Evolutionary conservation across 2,888 invertebrate genomes (phyloP).

Genomic region (Napeogenes sylphis): DNA sequence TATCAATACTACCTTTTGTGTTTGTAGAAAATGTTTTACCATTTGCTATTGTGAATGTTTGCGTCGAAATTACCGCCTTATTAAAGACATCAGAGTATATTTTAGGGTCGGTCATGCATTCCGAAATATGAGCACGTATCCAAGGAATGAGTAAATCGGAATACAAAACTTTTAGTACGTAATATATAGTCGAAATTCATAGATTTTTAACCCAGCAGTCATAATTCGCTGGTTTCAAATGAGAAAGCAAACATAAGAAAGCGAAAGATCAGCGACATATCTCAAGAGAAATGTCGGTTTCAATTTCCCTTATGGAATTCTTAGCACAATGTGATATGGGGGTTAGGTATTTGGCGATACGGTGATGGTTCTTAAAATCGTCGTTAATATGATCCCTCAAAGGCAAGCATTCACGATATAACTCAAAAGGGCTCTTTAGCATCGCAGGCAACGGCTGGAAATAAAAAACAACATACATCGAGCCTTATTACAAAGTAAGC

Average conservation of each 20-base stretch:
- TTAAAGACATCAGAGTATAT: constrained; percentile 59
- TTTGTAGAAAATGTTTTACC: constrained; percentile 71
- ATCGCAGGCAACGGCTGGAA: constrained; percentile 79
- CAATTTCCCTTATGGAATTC: constrained; percentile 52
- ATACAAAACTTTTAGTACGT: constrained; percentile 32
- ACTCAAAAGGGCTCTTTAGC: constrained; percentile 78
- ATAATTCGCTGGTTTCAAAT: constrained; percentile 66
- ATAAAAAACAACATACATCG: constrained; percentile 78
- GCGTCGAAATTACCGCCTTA: constrained; percentile 52
- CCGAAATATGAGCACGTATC: constrained; percentile 61
- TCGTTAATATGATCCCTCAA: constrained; percentile 78
- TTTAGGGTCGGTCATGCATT: constrained; percentile 66
- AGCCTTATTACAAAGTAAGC: constrained; percentile 74
- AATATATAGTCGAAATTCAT: constrained; percentile 38
- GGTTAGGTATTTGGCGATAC: constrained; percentile 72
- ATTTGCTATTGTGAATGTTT: constrained; percentile 68
- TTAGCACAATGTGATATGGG: constrained; percentile 74
- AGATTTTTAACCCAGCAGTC: constrained; percentile 59
- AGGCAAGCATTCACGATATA: constrained; percentile 78
- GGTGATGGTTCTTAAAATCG: constrained; percentile 73
- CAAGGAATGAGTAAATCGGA: constrained; percentile 72
- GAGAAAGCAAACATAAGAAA: constrained; percentile 70
- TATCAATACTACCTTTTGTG: constrained; percentile 73
- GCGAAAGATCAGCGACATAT: constrained; percentile 50
- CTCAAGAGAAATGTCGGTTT: constrained; percentile 37